Percentiles rank a stretch among this genome's conserved stretches.
These are phyloP conservation scores for Myiopsitta monachus DNA, from an alignment of 2,113 vertebrate species.

Conservation along the genomic window DNA sequence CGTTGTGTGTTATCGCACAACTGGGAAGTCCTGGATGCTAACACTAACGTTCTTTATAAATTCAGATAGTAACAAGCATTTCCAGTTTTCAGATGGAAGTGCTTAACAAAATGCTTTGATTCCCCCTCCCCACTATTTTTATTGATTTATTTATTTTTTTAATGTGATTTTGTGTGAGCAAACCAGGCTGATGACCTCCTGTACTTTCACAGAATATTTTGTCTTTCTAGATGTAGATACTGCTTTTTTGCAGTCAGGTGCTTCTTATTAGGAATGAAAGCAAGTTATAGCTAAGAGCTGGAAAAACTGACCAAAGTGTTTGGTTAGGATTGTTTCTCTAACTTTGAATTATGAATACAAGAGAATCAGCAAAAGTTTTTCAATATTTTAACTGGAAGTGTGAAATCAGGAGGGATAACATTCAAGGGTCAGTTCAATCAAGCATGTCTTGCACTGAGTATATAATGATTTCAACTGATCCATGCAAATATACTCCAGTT, in stretches of 20 bases:
- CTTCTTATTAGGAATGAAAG: background rate
- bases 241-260: background rate
- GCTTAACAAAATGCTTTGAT: background rate
- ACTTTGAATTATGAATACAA: background rate
- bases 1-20: background rate
- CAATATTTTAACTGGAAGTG: background rate
- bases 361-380: background rate
- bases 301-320: background rate
- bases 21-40: background rate
- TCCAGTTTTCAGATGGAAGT: background rate
- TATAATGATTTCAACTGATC: background rate
- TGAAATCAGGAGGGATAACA: background rate
- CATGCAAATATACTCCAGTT: background rate
- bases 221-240: background rate
- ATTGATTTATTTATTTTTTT: background rate
- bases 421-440: background rate
- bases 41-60: background rate
- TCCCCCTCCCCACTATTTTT: background rate
- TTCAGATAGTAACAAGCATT: background rate
- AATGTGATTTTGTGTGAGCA: background rate
- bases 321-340: background rate
- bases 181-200: background rate
- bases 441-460: background rate
- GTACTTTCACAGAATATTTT: background rate
- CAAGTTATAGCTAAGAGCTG: background rate